These are phyloP conservation scores for Anguilla japonica DNA, from an alignment of 2,113 vertebrate genomes.

Conservation along the genomic window DNA sequence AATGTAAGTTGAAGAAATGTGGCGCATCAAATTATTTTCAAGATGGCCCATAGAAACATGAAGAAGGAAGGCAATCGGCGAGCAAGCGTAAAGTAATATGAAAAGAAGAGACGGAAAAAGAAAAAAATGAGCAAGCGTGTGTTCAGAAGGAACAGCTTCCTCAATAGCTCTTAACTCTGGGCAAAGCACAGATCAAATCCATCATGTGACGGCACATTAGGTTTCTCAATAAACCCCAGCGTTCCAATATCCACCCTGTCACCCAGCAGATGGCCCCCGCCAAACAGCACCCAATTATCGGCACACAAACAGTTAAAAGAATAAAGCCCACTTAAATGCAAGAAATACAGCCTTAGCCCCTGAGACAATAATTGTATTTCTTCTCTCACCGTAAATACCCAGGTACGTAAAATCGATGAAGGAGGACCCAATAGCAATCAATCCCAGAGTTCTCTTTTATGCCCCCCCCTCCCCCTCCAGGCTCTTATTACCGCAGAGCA, in stretches of 20 bases:
- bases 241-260: conserved; percentile 28
- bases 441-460: conserved; percentile 33
- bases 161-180: conserved; percentile 4
- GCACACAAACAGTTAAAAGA: conserved; percentile 31
- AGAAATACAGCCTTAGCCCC: conserved; percentile 39
- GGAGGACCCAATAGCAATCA: conserved; percentile 36
- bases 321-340: conserved; percentile 36
- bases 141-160: neutral
- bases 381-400: conserved; percentile 42
- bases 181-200: neutral
- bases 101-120: neutral
- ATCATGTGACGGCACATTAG: conserved; percentile 25
- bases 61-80: neutral
- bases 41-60: neutral
- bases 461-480: neutral
- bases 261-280: conserved; percentile 6
- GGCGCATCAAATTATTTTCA: conserved; percentile 4
- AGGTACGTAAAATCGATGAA: conserved; percentile 46
- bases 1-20: neutral
- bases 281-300: conserved; percentile 26
- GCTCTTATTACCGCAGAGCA: conserved; percentile 34
- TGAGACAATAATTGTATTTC: conserved; percentile 49
- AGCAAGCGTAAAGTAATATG: too few relatives aligned
- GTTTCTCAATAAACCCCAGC: conserved; percentile 20
- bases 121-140: neutral